A percentile compares a stretch with the other conserved stretches of the same genome.
Conservation (phyloP, 2,113 vertebrate species). For the Motacilla alba region DNA sequence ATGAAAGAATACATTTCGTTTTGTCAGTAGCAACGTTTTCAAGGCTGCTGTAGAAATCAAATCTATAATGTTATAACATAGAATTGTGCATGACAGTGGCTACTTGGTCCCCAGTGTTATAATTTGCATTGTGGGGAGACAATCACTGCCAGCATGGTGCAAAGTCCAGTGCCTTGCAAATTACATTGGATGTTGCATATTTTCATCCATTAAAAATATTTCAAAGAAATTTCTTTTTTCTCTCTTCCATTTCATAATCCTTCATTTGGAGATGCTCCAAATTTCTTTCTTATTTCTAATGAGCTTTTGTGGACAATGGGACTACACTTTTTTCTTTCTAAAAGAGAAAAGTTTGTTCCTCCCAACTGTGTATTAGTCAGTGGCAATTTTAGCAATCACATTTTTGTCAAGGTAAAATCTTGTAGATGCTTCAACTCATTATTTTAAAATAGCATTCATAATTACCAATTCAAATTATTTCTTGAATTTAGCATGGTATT, state of each 20-base stretch:
- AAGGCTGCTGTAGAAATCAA: not conserved
- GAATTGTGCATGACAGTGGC: not conserved
- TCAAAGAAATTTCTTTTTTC: not conserved
- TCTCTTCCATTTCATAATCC: not conserved
- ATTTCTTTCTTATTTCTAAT: not conserved
- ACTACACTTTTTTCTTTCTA: not conserved
- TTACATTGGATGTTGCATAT: not conserved
- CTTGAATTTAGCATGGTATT: not conserved
- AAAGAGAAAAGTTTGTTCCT: not conserved
- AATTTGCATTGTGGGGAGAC: not conserved
- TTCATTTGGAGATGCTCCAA: not conserved
- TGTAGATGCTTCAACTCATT: not conserved
- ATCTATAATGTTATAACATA: not conserved
- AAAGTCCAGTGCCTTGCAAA: not conserved
- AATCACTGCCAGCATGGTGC: not conserved
- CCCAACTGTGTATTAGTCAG: not conserved
- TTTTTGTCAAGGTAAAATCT: constrained; percentile 19
- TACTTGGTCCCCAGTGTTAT: not conserved
- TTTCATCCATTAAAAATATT: not conserved
- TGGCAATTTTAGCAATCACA: not conserved
- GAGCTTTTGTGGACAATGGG: not conserved
- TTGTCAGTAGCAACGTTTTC: not conserved
- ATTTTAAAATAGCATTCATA: constrained; percentile 29
- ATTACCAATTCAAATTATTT: constrained; percentile 33
- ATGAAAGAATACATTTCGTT: not conserved